A percentile compares a stretch with the other conserved stretches of the same genome.
Conservation (phyloP, 2,888 invertebrate genomes). For the Eulithis testata region DNA sequence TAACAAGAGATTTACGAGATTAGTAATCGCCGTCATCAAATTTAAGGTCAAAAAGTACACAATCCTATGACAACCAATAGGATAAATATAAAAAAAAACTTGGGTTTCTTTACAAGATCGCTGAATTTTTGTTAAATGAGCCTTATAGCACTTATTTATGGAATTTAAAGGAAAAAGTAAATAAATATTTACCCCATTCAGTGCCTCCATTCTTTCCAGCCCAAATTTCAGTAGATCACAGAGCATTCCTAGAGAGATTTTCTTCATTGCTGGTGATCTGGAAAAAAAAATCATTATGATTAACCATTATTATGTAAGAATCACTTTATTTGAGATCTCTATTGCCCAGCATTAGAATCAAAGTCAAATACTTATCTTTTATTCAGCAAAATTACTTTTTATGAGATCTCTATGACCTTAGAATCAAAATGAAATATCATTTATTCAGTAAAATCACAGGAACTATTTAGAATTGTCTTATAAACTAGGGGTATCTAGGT, state of each 20-base stretch:
- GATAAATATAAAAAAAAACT: background rate
- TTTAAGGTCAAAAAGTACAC: background rate
- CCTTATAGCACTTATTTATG: background rate
- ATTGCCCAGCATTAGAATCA: no score
- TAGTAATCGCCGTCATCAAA: background rate
- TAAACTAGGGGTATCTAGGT: no score
- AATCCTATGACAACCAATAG: background rate
- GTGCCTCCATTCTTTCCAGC: conserved; percentile 90
- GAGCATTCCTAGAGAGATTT: conserved; percentile 89
- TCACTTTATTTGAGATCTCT: no score
- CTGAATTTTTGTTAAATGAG: background rate
- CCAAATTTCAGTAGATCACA: conserved; percentile 92
- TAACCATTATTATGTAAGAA: no score
- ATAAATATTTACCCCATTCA: conserved; percentile 88
- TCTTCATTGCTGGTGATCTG: conserved; percentile 89
- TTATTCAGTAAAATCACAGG: no score
- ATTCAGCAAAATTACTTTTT: no score
- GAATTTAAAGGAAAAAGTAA: conserved; percentile 12
- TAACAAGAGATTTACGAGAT: no score
- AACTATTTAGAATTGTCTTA: no score
- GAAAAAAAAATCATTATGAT: conserved; percentile 37
- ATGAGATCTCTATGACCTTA: no score
- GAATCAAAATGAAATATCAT: no score
- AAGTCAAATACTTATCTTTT: no score
- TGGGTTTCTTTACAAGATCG: background rate